A percentile compares a stretch with the other conserved stretches of the same genome.
phyloP scores from a whole-genome alignment of 2,797 vertebrate species.

The Pteropus rufus region DNA sequence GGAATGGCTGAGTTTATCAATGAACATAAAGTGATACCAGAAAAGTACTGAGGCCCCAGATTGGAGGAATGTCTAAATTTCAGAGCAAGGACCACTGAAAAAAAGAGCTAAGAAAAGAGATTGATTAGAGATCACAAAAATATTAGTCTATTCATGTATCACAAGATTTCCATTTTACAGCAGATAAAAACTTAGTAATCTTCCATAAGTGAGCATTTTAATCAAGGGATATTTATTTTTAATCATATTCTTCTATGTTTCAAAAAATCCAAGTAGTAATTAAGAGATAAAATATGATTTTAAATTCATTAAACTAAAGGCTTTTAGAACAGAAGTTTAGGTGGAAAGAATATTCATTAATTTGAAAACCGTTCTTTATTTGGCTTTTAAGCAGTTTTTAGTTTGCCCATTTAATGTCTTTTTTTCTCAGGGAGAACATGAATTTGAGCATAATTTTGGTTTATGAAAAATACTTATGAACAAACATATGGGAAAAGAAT shows the following conservation, averaged over 20 bases:
- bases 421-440: not conserved
- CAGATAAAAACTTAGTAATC: not conserved
- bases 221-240: slow-evolving; percentile 43
- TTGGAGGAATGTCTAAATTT: not conserved
- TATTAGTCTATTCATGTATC: not conserved
- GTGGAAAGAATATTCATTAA: slow-evolving; percentile 39
- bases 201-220: slow-evolving; percentile 23
- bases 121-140: not conserved
- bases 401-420: slow-evolving; percentile 25
- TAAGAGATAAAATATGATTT: slow-evolving; percentile 32
- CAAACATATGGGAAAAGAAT: slow-evolving; percentile 49
- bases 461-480: slow-evolving; percentile 36
- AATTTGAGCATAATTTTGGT: slow-evolving; percentile 11
- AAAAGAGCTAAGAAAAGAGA: not conserved
- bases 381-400: slow-evolving; percentile 24
- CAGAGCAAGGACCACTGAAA: not conserved
- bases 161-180: not conserved
- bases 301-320: slow-evolving; percentile 46
- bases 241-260: not conserved
- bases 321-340: slow-evolving; percentile 30
- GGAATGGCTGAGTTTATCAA: slow-evolving; percentile 19
- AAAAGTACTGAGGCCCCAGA: not conserved
- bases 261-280: not conserved
- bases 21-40: not conserved
- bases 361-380: slow-evolving; percentile 15